Conservation (phyloP, 1,140 invertebrate species). For the Caerostris darwini region DNA sequence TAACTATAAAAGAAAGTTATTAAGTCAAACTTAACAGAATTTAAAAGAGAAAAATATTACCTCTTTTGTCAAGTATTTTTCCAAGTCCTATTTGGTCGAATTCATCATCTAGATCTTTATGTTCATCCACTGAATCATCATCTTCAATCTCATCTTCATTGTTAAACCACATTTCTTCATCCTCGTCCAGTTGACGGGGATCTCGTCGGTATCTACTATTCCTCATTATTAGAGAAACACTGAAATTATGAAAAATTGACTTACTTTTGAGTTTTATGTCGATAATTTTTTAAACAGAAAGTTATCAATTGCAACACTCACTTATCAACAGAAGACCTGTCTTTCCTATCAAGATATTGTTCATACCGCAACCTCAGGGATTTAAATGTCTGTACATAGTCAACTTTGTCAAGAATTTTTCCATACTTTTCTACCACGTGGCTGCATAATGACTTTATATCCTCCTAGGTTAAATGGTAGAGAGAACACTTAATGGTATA, state of each 20-base stretch:
- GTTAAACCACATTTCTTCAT: conserved; percentile 99
- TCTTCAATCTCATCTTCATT: conserved; percentile 96
- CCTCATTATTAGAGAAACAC: conserved; percentile 89
- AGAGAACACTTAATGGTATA: not conserved
- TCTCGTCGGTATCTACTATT: conserved; percentile 93
- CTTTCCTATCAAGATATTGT: conserved; percentile 92
- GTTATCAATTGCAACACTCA: conserved; percentile 79
- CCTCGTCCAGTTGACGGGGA: conserved; percentile 95
- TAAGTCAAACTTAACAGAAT: not conserved
- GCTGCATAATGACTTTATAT: conserved; percentile 96
- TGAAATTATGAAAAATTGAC: conserved; percentile 64
- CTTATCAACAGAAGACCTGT: conserved; percentile 85
- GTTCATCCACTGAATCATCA: conserved; percentile 84
- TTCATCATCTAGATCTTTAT: conserved; percentile 84
- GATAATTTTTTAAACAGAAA: not conserved
- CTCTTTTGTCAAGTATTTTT: conserved; percentile 82
- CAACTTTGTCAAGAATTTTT: conserved; percentile 94
- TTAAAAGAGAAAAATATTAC: conserved; percentile 16
- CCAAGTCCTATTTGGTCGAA: conserved; percentile 86
- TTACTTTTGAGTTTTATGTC: not conserved
- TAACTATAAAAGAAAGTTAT: too few relatives aligned
- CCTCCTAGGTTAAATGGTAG: conserved; percentile 86
- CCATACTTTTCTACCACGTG: conserved; percentile 98
- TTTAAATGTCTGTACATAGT: conserved; percentile 99
- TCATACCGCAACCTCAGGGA: conserved; percentile 94